phyloP scores from a whole-genome alignment of 2,113 vertebrate species.

The Natator depressus region DNA sequence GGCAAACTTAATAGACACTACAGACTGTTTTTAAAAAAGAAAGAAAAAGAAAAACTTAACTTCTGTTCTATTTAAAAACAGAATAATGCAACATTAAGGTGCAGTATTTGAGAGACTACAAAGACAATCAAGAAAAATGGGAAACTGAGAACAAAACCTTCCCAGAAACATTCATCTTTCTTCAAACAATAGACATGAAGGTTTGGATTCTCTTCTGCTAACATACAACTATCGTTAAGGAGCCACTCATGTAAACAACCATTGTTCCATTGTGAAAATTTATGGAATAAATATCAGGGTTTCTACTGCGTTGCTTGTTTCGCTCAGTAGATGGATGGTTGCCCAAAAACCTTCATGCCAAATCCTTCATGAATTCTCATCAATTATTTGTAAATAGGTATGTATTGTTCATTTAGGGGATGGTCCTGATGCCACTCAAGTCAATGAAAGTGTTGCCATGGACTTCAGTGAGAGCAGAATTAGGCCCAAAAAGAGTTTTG shows the following conservation, averaged over 20 bases:
- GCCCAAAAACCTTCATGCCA: conserved; percentile 43
- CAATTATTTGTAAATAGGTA: conserved; percentile 11
- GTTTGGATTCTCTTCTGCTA: not conserved
- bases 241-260: not conserved
- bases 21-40: not conserved
- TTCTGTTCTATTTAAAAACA: conserved; percentile 8
- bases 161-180: not conserved
- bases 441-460: not conserved
- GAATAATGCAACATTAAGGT: conserved; percentile 10
- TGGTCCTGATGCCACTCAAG: not conserved
- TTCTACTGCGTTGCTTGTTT: conserved; percentile 37
- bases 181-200: not conserved
- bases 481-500: not conserved
- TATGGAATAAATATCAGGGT: conserved; percentile 34
- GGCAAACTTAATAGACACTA: not conserved
- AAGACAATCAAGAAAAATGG: not conserved
- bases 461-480: conserved; percentile 28
- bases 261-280: conserved; percentile 52
- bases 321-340: conserved; percentile 18
- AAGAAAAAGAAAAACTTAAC: not conserved
- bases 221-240: not conserved
- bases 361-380: conserved; percentile 42
- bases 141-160: conserved; percentile 6
- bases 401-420: not conserved
- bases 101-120: not conserved